Evolutionary conservation across 2,797 vertebrate species (phyloP).

Genomic region (Micrastur ruficollis): DNA sequence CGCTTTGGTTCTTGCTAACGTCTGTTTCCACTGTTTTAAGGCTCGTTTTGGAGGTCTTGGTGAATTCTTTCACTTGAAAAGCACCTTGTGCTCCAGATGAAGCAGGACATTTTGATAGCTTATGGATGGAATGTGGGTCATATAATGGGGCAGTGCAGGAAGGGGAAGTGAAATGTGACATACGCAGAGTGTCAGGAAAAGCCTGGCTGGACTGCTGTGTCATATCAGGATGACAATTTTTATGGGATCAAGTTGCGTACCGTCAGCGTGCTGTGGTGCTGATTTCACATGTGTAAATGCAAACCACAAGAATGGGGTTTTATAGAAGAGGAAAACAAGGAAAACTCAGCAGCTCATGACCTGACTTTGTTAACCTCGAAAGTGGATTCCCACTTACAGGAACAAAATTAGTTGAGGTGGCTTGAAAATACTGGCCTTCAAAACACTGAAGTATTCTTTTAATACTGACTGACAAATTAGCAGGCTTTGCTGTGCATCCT

Average conservation of each 20-base stretch:
- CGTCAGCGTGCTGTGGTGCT: rapidly evolving
- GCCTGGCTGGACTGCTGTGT: not conserved
- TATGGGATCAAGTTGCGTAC: not conserved
- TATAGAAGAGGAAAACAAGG: not conserved
- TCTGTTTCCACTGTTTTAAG: not conserved
- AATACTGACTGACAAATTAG: slow-evolving; percentile 32
- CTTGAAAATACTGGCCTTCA: not conserved
- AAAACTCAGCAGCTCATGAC: not conserved
- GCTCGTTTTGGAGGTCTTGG: not conserved
- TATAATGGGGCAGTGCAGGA: rapidly evolving
- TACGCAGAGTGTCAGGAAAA: not conserved
- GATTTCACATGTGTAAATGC: rapidly evolving
- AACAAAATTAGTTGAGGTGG: not conserved
- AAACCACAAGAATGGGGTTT: not conserved
- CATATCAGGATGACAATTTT: rapidly evolving
- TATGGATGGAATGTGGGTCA: rapidly evolving
- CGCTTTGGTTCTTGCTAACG: rapidly evolving
- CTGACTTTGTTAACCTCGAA: rapidly evolving
- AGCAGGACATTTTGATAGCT: rapidly evolving
- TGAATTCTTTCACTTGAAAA: not conserved
- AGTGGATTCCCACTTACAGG: not conserved
- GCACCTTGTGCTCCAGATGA: not conserved
- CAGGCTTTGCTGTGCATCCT: slow-evolving; percentile 53
- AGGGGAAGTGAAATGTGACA: not conserved
- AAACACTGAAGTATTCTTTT: not conserved